phyloP scores from a whole-genome alignment of 2,113 vertebrate species.

The Ophiodon elongatus region DNA sequence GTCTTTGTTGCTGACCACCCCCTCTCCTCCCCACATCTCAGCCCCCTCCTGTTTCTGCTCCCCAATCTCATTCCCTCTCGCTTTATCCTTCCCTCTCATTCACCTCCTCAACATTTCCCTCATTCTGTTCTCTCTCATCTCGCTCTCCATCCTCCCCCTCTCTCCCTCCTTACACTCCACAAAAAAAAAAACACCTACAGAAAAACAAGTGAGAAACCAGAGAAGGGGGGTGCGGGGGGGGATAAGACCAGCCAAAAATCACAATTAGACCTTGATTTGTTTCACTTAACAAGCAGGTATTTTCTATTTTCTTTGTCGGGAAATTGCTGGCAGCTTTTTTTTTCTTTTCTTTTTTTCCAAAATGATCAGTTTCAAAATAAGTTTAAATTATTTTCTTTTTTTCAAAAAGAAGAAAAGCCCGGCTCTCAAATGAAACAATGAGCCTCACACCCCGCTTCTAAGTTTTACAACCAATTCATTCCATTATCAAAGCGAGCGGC shows the following conservation, averaged over 20 bases:
- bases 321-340: slow-evolving; percentile 19
- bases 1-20: slow-evolving; percentile 79
- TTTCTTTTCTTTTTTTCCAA: not conserved
- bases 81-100: slow-evolving; percentile 80
- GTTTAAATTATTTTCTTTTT: slow-evolving; percentile 19
- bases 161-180: slow-evolving; percentile 5
- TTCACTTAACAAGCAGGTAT: slow-evolving; percentile 66
- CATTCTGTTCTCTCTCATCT: slow-evolving; percentile 54
- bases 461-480: slow-evolving; percentile 54
- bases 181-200: slow-evolving; percentile 58
- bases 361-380: slow-evolving; percentile 30
- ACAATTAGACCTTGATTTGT: slow-evolving; percentile 59
- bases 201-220: slow-evolving; percentile 67
- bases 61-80: slow-evolving; percentile 73
- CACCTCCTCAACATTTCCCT: slow-evolving; percentile 79
- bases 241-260: slow-evolving; percentile 32
- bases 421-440: slow-evolving; percentile 45
- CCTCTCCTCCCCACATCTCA: slow-evolving; percentile 51
- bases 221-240: not conserved
- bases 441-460: slow-evolving; percentile 21
- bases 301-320: slow-evolving; percentile 36
- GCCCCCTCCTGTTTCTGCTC: slow-evolving; percentile 62
- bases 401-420: not conserved
- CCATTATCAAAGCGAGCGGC: slow-evolving; percentile 64
- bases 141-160: not conserved